These are phyloP conservation scores for Brachypodius melanocephalos DNA, from an alignment of 2,113 vertebrate genomes.

Conservation along the genomic window DNA sequence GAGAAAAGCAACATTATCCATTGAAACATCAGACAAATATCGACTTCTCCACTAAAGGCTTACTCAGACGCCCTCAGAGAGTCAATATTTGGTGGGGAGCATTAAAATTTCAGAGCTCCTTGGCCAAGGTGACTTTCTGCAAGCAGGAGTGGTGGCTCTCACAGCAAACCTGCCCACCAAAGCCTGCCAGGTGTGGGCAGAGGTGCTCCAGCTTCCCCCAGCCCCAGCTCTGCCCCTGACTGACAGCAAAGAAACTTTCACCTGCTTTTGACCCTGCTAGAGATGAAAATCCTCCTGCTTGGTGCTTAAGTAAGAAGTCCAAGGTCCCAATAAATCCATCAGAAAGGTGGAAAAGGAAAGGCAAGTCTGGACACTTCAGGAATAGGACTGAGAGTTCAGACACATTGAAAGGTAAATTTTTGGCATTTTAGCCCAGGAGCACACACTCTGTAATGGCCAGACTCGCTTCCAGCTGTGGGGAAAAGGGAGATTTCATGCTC, in stretches of 20 bases:
- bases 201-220: neutral
- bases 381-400: neutral
- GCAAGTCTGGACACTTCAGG: neutral
- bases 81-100: slow-evolving; percentile 58
- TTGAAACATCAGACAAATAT: slow-evolving; percentile 52
- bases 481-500: neutral
- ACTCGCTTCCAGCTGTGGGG: neutral
- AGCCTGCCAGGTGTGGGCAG: neutral
- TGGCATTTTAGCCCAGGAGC: neutral
- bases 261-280: neutral
- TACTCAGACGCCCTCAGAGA: slow-evolving; percentile 10
- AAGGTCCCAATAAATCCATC: neutral
- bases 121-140: slow-evolving; percentile 60
- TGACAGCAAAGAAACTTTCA: neutral
- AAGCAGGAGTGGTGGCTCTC: neutral
- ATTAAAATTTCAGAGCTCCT: slow-evolving; percentile 64
- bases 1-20: slow-evolving; percentile 58
- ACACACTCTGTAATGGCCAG: neutral
- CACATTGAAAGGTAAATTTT: neutral
- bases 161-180: neutral
- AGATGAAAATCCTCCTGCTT: neutral
- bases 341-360: neutral
- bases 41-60: slow-evolving; percentile 19
- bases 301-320: neutral
- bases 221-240: neutral